A percentile compares a stretch with the other conserved stretches of the same genome.
These are phyloP conservation scores for Automeris io DNA, from an alignment of 2,888 invertebrate genomes.

Conservation along the genomic window DNA sequence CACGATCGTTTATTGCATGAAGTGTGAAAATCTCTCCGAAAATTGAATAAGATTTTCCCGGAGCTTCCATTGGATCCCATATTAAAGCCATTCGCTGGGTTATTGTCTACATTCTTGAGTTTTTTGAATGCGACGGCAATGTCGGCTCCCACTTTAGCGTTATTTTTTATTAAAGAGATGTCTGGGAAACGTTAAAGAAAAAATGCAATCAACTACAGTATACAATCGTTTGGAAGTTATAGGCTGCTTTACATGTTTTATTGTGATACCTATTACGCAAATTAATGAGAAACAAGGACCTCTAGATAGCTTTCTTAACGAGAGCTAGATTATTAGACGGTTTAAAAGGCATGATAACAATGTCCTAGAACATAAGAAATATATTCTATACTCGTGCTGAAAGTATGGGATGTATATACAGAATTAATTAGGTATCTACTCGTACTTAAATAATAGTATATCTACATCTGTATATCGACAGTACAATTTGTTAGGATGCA, in stretches of 20 bases:
- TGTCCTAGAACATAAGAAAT: no score
- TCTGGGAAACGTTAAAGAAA: slow-evolving; percentile 78
- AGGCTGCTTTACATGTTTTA: slow-evolving; percentile 39
- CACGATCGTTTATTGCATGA: slow-evolving; percentile 21
- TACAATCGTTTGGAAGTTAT: slow-evolving; percentile 43
- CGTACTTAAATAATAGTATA: no score
- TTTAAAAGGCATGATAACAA: no score
- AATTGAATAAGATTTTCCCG: slow-evolving; percentile 22
- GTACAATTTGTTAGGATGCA: no score
- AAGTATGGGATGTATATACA: no score
- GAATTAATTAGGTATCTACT: no score
- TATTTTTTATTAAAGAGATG: slow-evolving; percentile 94
- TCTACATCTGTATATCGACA: no score
- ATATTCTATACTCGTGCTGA: no score
- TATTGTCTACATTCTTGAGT: slow-evolving; percentile 44
- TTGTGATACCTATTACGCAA: no score
- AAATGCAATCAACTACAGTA: slow-evolving; percentile 46
- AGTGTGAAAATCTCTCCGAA: slow-evolving; percentile 47
- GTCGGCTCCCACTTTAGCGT: slow-evolving; percentile 88
- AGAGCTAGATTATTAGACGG: no score
- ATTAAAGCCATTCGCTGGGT: slow-evolving; percentile 37
- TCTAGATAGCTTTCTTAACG: no score
- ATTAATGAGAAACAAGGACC: no score
- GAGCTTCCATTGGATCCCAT: slow-evolving; percentile 31
- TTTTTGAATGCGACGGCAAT: slow-evolving; percentile 82